These are phyloP conservation scores for Mesochorus sp. DNA, from an alignment of 2,888 invertebrate species.

Conservation along the genomic window DNA sequence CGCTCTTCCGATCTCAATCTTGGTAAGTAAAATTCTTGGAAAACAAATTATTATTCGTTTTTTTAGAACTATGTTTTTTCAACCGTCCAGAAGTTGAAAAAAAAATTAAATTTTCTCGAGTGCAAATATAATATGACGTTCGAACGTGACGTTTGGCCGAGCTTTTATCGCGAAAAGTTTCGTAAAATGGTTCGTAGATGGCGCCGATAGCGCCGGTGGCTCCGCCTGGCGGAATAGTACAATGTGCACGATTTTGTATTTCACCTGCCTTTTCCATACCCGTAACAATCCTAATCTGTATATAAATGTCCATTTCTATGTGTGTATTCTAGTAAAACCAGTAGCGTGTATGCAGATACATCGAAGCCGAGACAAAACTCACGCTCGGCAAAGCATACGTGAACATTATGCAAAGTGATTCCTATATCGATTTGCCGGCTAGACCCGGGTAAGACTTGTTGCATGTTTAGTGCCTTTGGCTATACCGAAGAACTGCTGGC, in stretches of 20 bases:
- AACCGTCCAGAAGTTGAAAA: too few species aligned
- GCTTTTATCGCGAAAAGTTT: too few species aligned
- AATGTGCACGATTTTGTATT: not conserved
- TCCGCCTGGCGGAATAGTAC: not conserved
- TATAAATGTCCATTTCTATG: not conserved
- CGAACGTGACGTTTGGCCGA: too few species aligned
- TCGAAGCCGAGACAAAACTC: not conserved
- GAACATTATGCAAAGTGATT: conserved; percentile 57
- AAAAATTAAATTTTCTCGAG: too few species aligned
- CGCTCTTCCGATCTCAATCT: too few species aligned
- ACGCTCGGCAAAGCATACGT: conserved; percentile 14
- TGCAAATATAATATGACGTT: too few species aligned
- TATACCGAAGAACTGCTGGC: not conserved
- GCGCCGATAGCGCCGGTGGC: too few species aligned
- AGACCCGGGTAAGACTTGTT: conserved; percentile 44
- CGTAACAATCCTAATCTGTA: not conserved
- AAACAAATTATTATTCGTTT: too few species aligned
- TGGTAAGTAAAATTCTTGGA: too few species aligned
- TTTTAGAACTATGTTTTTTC: too few species aligned
- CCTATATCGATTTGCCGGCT: conserved; percentile 50
- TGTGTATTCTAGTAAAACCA: conserved; percentile 5
- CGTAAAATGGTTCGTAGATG: not conserved
- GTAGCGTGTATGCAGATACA: not conserved
- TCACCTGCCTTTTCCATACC: not conserved
- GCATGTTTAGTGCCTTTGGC: conserved; percentile 31